Base-by-base conservation (phyloP, 2,113 vertebrate species). In the Pteronura brasiliensis region DNA sequence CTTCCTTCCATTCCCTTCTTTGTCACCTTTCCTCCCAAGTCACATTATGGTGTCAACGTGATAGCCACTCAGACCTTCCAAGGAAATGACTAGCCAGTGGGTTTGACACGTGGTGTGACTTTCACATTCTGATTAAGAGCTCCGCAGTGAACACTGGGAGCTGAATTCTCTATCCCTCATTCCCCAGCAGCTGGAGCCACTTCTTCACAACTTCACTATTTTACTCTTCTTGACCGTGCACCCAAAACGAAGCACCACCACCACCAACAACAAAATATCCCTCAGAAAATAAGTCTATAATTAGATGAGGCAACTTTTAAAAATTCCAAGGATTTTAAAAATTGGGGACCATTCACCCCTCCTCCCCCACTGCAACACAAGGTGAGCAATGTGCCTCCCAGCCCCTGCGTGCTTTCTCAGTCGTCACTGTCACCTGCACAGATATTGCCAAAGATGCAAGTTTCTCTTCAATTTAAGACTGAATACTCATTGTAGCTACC, bases 401-500 rank as follows among this genome's bases (percentile, higher is more conserved):
- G 17, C 0, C 25, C 85, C 47, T 27, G 25, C 0, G 0, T 69
- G 61, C 39, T 61, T 92, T 81, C 84, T 88, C 18, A 81, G 31
- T 42, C 59, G 55, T 47, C 90, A 34, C 21, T 15, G 27, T 23
- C 20, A 59, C 21, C n/a, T 88, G 92, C 49, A 52, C 31, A n/a
- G 44, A 94, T 82, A 34, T 17, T 90, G 90, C 57, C 87, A 85
- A 92, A 98, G 76, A 57, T 85, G 2, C 34, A 63, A 76, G 74
- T 79, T 95, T 96, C 81, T 93, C 93, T 95, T 85, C 92, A 61
- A 76, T 63, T 76, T 72, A 15, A 89, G 23, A 96, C 88, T 93
- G 63, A 96, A 72, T 94, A 96, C 95, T 96, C 80, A 96, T 98
- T 84, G 97, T 27, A 88, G 92, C 93, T 95, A 94, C 57, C 97